Evolutionary conservation across 2,113 vertebrate species (phyloP).

Genomic region (Tautogolabrus adspersus): DNA sequence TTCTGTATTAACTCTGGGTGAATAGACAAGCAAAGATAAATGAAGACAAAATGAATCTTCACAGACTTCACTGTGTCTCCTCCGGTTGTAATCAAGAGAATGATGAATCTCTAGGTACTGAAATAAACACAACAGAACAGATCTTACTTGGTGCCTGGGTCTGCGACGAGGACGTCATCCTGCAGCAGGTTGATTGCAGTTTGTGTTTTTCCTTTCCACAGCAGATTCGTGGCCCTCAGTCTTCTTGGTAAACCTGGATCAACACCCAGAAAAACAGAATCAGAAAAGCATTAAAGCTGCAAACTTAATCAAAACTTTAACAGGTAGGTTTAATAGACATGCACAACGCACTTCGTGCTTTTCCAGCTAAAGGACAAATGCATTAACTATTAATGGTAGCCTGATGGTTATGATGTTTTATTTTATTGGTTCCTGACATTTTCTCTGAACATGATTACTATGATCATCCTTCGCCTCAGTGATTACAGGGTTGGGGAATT

Average conservation of each 20-base stretch:
- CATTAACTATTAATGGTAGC: background rate
- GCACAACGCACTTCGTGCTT: background rate
- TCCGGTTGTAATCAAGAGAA: no score
- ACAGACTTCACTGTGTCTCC: no score
- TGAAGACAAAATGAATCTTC: no score
- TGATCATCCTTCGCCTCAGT: background rate
- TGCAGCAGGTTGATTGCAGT: constrained; percentile 89
- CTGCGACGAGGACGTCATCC: constrained; percentile 90
- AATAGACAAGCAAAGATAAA: no score
- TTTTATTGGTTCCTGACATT: background rate
- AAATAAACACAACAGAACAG: background rate
- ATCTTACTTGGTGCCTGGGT: constrained; percentile 92
- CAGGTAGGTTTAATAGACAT: background rate
- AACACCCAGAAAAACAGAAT: background rate
- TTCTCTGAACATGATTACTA: background rate
- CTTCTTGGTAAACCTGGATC: constrained; percentile 89
- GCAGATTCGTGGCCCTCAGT: constrained; percentile 88
- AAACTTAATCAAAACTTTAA: no score
- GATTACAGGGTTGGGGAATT: background rate
- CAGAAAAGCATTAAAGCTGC: background rate
- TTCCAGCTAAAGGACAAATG: background rate
- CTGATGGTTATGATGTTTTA: background rate
- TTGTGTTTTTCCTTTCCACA: constrained; percentile 91
- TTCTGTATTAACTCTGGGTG: no score
- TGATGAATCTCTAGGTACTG: background rate